These are phyloP conservation scores for Anagyrus pseudococci DNA, from an alignment of 2,888 invertebrate genomes.

Conservation along the genomic window DNA sequence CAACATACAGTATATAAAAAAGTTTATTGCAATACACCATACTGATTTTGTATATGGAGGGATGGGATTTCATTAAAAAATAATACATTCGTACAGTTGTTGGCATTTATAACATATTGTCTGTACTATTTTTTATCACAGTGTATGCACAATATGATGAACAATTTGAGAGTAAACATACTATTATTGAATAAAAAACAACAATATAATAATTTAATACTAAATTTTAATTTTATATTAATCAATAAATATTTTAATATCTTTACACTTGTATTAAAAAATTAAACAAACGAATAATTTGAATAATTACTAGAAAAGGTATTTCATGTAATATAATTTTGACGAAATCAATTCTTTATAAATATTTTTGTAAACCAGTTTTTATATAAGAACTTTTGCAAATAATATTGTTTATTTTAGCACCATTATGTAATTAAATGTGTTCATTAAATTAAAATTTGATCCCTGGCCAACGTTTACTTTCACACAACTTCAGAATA, in stretches of 20 bases:
- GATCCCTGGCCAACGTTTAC: constrained; percentile 27
- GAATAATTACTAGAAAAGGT: no score
- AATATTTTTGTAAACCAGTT: no score
- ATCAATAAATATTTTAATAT: no score
- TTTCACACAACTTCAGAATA: constrained; percentile 21
- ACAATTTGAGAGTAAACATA: no score
- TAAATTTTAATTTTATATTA: no score
- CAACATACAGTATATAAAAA: constrained; percentile 24
- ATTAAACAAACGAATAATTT: no score
- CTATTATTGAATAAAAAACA: no score
- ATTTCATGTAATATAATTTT: no score
- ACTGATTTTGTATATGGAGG: constrained; percentile 15
- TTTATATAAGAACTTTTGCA: no score
- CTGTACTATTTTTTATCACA: constrained; percentile 32
- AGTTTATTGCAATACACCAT: constrained; percentile 13
- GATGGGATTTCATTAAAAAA: constrained; percentile 17
- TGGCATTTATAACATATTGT: constrained; percentile 25
- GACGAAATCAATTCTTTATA: no score
- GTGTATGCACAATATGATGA: constrained; percentile 17
- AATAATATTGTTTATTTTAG: constrained; percentile 26
- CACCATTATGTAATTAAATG: constrained; percentile 29
- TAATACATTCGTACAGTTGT: constrained; percentile 30
- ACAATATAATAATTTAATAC: no score
- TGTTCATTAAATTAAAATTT: constrained; percentile 23
- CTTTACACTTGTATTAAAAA: no score